phyloP scores from a whole-genome alignment of 2,797 vertebrate genomes.

The Linurgus olivaceus region DNA sequence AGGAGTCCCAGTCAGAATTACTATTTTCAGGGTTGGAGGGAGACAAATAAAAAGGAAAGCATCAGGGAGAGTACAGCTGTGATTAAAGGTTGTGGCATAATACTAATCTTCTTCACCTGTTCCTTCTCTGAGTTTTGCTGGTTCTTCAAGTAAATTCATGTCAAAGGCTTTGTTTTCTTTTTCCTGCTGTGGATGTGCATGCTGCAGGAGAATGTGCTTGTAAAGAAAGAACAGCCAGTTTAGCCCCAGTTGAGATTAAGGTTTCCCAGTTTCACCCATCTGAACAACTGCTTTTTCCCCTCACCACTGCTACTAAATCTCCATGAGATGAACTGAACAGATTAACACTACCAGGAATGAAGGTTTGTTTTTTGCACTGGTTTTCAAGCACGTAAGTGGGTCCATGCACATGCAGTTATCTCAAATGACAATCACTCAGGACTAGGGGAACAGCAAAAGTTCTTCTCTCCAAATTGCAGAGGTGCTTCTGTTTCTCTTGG shows the following conservation, averaged over 20 bases:
- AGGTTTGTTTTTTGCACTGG: background rate
- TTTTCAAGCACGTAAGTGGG: background rate
- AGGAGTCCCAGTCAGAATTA: background rate
- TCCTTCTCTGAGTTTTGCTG: background rate
- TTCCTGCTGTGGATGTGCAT: background rate
- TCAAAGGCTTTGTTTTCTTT: background rate
- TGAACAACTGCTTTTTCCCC: fast-evolving
- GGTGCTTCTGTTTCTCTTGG: background rate
- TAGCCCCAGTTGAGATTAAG: background rate
- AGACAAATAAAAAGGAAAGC: background rate
- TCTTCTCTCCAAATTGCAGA: background rate
- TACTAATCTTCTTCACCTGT: background rate
- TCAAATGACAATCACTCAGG: background rate
- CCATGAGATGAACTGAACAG: background rate
- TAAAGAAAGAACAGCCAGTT: background rate
- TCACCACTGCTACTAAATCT: background rate
- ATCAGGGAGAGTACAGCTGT: background rate
- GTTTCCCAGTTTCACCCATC: background rate
- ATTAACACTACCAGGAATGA: background rate
- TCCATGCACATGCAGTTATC: background rate
- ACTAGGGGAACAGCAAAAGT: background rate
- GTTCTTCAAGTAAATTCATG: background rate
- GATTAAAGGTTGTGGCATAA: background rate
- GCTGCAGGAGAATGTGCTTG: background rate
- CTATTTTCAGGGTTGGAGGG: background rate